Evolutionary conservation across 2,797 vertebrate genomes (phyloP).

Genomic region (Columba guinea): DNA sequence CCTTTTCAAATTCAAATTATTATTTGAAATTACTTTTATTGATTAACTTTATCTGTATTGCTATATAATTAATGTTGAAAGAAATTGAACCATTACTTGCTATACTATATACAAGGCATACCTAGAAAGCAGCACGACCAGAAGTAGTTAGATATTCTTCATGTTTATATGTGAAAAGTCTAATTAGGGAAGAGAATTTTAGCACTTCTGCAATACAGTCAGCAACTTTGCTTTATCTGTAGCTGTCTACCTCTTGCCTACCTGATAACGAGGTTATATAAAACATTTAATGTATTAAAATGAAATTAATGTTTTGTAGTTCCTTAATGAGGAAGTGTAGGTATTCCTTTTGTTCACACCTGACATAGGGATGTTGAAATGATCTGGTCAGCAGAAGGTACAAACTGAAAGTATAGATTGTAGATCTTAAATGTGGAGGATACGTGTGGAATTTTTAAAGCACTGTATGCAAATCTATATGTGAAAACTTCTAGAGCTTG

Average conservation of each 20-base stretch:
- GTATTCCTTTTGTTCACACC: not conserved
- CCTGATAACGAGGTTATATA: slow-evolving; percentile 57
- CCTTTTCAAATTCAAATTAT: not conserved
- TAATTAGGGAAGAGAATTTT: slow-evolving; percentile 43
- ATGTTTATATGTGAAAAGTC: slow-evolving; percentile 19
- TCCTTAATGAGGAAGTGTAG: not conserved
- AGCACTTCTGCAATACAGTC: slow-evolving; percentile 59
- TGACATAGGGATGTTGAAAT: not conserved
- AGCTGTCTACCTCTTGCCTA: slow-evolving; percentile 64
- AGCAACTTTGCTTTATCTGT: slow-evolving; percentile 45
- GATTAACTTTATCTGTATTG: not conserved
- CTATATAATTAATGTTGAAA: not conserved
- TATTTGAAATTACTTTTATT: not conserved
- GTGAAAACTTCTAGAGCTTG: not conserved
- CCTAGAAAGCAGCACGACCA: not conserved
- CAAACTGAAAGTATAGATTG: not conserved
- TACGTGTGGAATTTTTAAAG: not conserved
- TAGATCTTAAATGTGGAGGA: slow-evolving; percentile 4
- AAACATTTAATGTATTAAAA: slow-evolving; percentile 73
- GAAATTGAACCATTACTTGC: not conserved
- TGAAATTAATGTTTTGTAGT: slow-evolving; percentile 43
- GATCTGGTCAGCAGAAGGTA: not conserved
- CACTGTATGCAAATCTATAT: not conserved
- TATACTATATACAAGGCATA: not conserved
- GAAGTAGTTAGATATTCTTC: not conserved